These are phyloP conservation scores for Pollachius pollachius DNA, from an alignment of 2,113 vertebrate species.

Conservation along the genomic window DNA sequence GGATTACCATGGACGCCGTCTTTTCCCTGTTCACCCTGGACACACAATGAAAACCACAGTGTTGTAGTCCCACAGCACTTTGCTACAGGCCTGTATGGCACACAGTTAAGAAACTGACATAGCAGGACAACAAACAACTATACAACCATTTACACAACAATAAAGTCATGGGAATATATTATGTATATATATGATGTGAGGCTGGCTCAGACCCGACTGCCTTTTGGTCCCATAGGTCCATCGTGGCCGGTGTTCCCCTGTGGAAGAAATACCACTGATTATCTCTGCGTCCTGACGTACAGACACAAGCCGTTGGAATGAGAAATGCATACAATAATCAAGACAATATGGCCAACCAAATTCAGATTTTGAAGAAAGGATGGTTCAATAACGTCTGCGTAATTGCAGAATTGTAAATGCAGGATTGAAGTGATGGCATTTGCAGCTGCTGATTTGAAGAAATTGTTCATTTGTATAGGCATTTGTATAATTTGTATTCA, in stretches of 20 bases:
- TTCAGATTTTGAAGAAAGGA: too few species aligned
- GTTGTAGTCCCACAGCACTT: background rate
- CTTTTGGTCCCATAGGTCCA: slow-evolving; percentile 48
- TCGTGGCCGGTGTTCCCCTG: slow-evolving; percentile 53
- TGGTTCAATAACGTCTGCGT: too few species aligned
- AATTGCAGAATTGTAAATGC: too few species aligned
- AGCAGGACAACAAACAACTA: background rate
- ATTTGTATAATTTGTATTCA: too few species aligned
- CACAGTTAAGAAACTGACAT: background rate
- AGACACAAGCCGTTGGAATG: too few species aligned
- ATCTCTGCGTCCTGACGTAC: too few species aligned
- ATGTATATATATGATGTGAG: background rate
- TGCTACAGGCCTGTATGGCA: background rate
- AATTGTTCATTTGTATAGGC: too few species aligned
- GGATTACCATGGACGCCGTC: slow-evolving; percentile 58
- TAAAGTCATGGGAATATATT: background rate
- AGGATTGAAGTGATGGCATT: too few species aligned
- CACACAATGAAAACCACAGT: background rate
- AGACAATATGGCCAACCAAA: too few species aligned
- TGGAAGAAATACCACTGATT: slow-evolving; percentile 20
- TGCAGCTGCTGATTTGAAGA: too few species aligned
- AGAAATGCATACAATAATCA: too few species aligned
- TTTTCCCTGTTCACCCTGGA: slow-evolving; percentile 53
- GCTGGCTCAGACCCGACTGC: slow-evolving; percentile 31
- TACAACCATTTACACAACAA: too few species aligned